These are phyloP conservation scores for Lepus timidus DNA, from an alignment of 2,113 vertebrate species.

Conservation along the genomic window DNA sequence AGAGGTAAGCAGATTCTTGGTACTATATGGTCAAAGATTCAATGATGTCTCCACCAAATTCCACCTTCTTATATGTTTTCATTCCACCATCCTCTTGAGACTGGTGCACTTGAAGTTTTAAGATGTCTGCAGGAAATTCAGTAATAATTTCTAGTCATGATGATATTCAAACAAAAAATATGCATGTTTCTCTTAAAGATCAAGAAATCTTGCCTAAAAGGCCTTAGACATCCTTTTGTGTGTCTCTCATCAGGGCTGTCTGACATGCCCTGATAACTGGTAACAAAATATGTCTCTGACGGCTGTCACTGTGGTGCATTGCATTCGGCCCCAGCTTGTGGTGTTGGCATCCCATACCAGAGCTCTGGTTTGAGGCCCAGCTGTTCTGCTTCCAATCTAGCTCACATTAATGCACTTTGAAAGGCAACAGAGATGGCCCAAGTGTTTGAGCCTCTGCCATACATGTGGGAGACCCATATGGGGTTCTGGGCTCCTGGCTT, in stretches of 20 bases:
- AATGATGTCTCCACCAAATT: background rate
- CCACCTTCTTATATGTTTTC: background rate
- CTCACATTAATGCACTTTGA: too few species aligned
- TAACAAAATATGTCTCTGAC: background rate
- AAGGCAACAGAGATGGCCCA: too few species aligned
- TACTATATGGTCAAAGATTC: background rate
- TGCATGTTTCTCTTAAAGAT: background rate
- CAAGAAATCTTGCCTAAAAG: background rate
- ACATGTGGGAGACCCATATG: too few species aligned
- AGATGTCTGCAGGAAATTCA: background rate
- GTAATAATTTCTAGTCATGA: background rate
- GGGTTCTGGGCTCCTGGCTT: too few species aligned
- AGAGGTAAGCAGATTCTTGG: background rate
- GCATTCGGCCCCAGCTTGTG: too few species aligned
- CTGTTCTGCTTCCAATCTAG: too few species aligned
- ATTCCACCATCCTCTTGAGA: background rate
- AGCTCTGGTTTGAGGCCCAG: too few species aligned
- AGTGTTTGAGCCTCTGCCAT: too few species aligned
- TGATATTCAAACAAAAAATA: background rate
- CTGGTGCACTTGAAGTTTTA: background rate
- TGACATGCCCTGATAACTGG: background rate
- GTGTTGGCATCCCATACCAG: too few species aligned
- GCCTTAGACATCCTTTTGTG: background rate
- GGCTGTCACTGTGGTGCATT: too few species aligned
- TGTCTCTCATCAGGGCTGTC: background rate